These are phyloP conservation scores for Rhinolophus sinicus DNA, from an alignment of 2,113 vertebrate species.

Conservation along the genomic window DNA sequence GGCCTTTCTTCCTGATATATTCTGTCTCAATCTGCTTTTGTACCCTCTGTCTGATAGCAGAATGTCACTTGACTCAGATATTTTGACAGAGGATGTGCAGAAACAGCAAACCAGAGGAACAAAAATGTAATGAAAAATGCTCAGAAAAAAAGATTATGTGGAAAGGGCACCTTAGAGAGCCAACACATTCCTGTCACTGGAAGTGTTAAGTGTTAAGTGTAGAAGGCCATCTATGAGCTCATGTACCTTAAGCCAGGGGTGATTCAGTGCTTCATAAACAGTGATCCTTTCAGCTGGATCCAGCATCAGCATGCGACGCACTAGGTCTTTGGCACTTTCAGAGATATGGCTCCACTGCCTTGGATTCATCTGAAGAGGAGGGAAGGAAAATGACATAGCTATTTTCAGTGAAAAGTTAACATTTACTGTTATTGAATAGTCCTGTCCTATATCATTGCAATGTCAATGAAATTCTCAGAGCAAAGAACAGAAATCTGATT, in stretches of 20 bases:
- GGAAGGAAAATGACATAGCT: constrained; percentile 53
- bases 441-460: not conserved
- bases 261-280: constrained; percentile 98
- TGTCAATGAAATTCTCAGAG: not conserved
- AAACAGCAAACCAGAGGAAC: constrained; percentile 2
- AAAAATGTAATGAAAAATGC: constrained; percentile 2
- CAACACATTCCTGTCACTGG: not conserved
- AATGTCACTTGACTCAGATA: not conserved
- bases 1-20: not conserved
- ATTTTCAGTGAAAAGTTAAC: constrained; percentile 21
- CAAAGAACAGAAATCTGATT: constrained; percentile 14
- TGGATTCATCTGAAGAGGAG: constrained; percentile 94
- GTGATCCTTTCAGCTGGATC: constrained; percentile 99
- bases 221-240: not conserved
- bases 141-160: not conserved
- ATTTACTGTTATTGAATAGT: constrained; percentile 11
- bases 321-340: constrained; percentile 99
- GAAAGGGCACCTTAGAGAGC: not conserved
- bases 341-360: constrained; percentile 99
- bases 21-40: not conserved
- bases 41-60: not conserved
- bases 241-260: constrained; percentile 99
- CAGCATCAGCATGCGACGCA: constrained; percentile 99
- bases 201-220: not conserved
- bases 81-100: not conserved